These are phyloP conservation scores for Gobio occitaniae DNA, from an alignment of 2,797 vertebrate species.

Conservation along the genomic window DNA sequence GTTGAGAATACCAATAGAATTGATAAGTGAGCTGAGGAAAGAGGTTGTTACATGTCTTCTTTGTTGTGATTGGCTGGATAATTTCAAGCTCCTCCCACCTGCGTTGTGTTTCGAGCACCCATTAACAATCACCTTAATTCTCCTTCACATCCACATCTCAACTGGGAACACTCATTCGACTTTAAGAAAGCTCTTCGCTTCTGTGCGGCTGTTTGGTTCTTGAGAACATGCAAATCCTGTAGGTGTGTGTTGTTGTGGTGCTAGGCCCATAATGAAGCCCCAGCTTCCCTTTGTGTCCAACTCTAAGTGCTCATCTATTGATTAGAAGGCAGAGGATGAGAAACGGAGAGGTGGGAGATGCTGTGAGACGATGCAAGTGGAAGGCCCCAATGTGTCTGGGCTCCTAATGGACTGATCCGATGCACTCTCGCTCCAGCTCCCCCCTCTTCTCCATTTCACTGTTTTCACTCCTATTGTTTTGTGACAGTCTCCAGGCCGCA, in stretches of 20 bases:
- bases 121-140: not conserved
- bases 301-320: slow-evolving; percentile 62
- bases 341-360: slow-evolving; percentile 27
- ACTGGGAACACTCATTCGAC: slow-evolving; percentile 8
- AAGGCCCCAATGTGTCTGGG: slow-evolving; percentile 62
- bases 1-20: not conserved
- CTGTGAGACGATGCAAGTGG: slow-evolving; percentile 61
- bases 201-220: slow-evolving; percentile 16
- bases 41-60: not conserved
- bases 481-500: not conserved
- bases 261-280: slow-evolving; percentile 55
- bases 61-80: not conserved
- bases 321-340: slow-evolving; percentile 49
- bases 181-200: not conserved
- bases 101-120: not conserved
- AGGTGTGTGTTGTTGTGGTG: slow-evolving; percentile 31
- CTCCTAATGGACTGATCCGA: slow-evolving; percentile 59
- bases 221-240: slow-evolving; percentile 32
- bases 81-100: not conserved
- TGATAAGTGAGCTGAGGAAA: not conserved
- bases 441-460: slow-evolving; percentile 41
- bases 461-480: slow-evolving; percentile 38
- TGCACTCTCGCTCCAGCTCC: slow-evolving; percentile 24
- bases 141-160: not conserved
- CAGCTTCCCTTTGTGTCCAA: slow-evolving; percentile 41